Evolutionary conservation across 2,113 vertebrate species (phyloP), one percentile per base, ranked within the genome.

Genomic region (Alethe castanea): DNA sequence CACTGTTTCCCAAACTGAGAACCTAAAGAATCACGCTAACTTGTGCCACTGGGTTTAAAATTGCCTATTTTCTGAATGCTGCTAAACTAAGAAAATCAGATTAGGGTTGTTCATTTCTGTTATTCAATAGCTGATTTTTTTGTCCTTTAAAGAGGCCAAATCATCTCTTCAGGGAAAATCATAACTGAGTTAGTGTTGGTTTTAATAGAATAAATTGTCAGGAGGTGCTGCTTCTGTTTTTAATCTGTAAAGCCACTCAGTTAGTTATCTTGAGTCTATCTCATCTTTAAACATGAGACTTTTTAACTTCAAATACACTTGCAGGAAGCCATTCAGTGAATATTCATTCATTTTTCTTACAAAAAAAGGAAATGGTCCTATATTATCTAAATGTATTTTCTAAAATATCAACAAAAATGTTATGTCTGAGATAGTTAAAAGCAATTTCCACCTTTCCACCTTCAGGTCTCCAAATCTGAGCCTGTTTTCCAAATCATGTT

Each of bases 211-310:
- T n/a, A 73, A 88, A 94, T 33, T 17, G 24, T 85, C 69, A 91
- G 52, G 85, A 92, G 26, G 23, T 52, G 9, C 56, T 74, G 9
- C 65, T 91, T 91, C 77, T 81, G 38, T 5, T 96, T 92, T 74
- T 62, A 89, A 84, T 89, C 61, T 81, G 11, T 64, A 64, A 91
- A 92, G 9, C 15, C 13, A 81, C 17, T 73, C 59, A 57, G 14
- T 86, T 76, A 77, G 40, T 66, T 89, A 60, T 78, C 29, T 45
- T 71, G 69, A 91, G 33, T 74, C 56, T 92, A 9, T 35, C 35
- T 84, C 52, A 67, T 95, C 65, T 89, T 89, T 96, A 91, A 87
- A 87, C 33, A 74, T 91, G 60, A 74, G 47, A 38, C 42, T 67
- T 67, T 45, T 66, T 47, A 42, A 28, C 38, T 87, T 28, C 62